Conservation (phyloP, 2,888 invertebrate genomes). For the Scrobipalpa costella region DNA sequence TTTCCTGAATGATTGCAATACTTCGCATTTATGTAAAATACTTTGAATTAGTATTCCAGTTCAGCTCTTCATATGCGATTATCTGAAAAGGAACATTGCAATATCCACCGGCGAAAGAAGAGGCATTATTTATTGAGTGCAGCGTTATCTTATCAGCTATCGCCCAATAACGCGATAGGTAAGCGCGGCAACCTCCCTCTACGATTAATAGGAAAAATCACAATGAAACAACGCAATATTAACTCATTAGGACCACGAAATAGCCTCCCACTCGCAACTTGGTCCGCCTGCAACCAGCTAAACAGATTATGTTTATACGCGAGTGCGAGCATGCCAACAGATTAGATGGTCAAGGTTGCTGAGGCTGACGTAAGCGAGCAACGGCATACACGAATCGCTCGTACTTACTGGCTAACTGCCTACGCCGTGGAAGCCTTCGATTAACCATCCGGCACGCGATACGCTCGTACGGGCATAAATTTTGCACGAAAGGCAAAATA, state of each 20-base stretch:
- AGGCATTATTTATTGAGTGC: conserved; percentile 66
- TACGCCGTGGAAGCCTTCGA: conserved; percentile 24
- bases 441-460: conserved; percentile 27
- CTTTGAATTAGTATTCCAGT: too few relatives aligned
- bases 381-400: conserved; percentile 36
- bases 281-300: conserved; percentile 37
- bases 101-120: conserved; percentile 30
- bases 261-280: conserved; percentile 15
- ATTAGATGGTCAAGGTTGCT: conserved; percentile 69
- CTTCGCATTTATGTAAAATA: too few relatives aligned
- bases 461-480: conserved; percentile 26
- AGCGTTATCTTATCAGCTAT: conserved; percentile 74
- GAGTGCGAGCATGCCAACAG: conserved; percentile 45
- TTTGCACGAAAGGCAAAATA: conserved; percentile 34
- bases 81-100: conserved; percentile 24
- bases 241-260: background rate
- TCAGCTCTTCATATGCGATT: conserved; percentile 7
- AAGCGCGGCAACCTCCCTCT: conserved; percentile 38
- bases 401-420: background rate
- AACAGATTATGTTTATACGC: conserved; percentile 47
- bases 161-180: conserved; percentile 69
- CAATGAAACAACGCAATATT: background rate
- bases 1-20: too few relatives aligned
- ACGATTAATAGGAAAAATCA: conserved; percentile 10
- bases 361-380: conserved; percentile 58